Percentiles rank a stretch among this genome's conserved stretches.
phyloP scores from a whole-genome alignment of 2,113 vertebrate species.

The Poecilia latipinna region DNA sequence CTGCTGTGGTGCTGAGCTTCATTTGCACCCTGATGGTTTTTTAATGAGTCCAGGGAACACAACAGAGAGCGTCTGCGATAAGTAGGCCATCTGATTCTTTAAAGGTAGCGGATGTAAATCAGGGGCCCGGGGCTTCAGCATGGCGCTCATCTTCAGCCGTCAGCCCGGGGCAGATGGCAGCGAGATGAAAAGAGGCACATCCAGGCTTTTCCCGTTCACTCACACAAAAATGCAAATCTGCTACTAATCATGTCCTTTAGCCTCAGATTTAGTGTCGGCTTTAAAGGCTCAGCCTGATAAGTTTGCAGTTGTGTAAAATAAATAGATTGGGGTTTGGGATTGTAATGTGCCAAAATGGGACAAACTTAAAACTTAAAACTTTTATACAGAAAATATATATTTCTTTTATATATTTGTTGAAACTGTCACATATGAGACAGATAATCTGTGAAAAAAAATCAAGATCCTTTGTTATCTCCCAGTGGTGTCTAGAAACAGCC shows the following conservation, averaged over 20 bases:
- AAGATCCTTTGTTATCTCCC: no score
- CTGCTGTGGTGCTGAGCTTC: constrained; percentile 22
- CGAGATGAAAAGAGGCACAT: constrained; percentile 23
- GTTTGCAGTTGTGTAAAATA: no score
- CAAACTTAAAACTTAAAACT: no score
- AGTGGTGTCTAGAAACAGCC: no score
- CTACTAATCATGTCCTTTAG: constrained; percentile 10
- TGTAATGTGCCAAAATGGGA: no score
- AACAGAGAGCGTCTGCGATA: constrained; percentile 39
- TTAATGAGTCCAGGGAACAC: constrained; percentile 54
- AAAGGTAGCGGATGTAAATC: constrained; percentile 52
- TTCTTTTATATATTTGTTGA: no score
- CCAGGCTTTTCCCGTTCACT: constrained; percentile 18
- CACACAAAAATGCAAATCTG: constrained; percentile 8
- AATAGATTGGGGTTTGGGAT: no score
- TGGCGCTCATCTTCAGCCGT: constrained; percentile 5
- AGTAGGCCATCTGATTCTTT: constrained; percentile 60
- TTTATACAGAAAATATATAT: no score
- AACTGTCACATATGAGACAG: no score
- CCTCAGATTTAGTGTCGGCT: neutral
- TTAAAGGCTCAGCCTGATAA: neutral
- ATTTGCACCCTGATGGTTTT: constrained; percentile 45
- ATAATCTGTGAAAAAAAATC: no score
- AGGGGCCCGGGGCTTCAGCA: constrained; percentile 13
- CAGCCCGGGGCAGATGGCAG: neutral